These are phyloP conservation scores for Pseudomyrmex sp. DNA, from an alignment of 1,140 invertebrate species.

Conservation along the genomic window DNA sequence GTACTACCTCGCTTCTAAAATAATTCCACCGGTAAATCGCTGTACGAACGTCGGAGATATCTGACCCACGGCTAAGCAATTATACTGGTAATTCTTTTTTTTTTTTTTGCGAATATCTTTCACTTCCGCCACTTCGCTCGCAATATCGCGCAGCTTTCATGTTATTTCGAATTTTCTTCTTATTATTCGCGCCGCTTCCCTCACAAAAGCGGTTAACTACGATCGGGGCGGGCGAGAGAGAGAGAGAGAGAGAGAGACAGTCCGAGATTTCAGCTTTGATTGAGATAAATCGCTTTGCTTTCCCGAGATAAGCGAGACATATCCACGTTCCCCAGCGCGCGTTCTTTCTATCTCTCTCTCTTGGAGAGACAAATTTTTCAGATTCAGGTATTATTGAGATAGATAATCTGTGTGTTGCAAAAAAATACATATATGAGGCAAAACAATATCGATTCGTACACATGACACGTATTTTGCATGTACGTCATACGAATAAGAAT, in stretches of 20 bases:
- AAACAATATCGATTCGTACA: no score
- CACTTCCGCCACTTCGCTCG: background rate
- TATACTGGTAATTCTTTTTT: background rate
- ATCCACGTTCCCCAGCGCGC: background rate
- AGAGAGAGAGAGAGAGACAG: no score
- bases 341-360: background rate
- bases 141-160: slow-evolving; percentile 28
- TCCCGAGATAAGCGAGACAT: slow-evolving; percentile 1
- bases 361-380: background rate
- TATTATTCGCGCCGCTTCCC: background rate
- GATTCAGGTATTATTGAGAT: no score
- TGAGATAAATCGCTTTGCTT: slow-evolving; percentile 52
- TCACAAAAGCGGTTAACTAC: slow-evolving; percentile 3
- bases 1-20: no score
- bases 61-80: background rate
- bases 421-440: no score
- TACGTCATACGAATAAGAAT: background rate
- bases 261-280: slow-evolving; percentile 46
- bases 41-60: no score
- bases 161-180: slow-evolving; percentile 13
- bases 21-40: no score
- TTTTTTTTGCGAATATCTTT: background rate
- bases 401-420: no score
- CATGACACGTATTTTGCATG: no score
- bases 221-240: background rate